Evolutionary conservation across 2,888 invertebrate genomes (phyloP).

Genomic region (Dryobota labecula): DNA sequence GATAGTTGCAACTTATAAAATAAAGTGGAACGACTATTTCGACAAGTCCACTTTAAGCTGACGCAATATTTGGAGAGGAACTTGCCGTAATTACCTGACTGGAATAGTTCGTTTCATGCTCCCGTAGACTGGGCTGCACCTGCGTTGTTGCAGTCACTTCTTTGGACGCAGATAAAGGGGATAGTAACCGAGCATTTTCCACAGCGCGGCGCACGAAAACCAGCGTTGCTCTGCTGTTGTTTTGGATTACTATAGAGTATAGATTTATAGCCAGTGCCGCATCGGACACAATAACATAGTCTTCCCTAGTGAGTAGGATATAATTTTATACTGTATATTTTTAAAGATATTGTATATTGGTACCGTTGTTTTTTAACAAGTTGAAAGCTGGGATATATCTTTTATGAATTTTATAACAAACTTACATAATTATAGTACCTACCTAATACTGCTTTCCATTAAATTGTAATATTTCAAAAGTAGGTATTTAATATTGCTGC

Average conservation of each 20-base stretch:
- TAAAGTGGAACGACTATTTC: constrained; percentile 26
- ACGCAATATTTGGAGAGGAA: constrained; percentile 62
- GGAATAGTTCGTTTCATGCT: constrained; percentile 69
- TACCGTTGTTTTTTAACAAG: background rate
- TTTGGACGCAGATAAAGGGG: constrained; percentile 55
- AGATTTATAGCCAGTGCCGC: constrained; percentile 34
- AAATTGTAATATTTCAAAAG: background rate
- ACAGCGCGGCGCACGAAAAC: constrained; percentile 42
- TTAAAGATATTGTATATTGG: background rate
- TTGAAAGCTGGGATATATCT: background rate
- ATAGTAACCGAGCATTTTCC: constrained; percentile 44
- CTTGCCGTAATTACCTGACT: constrained; percentile 67
- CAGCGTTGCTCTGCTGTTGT: constrained; percentile 29
- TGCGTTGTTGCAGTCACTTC: constrained; percentile 58
- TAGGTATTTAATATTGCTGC: background rate
- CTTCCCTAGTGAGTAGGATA: background rate
- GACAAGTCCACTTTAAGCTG: constrained; percentile 34
- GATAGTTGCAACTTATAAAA: constrained; percentile 9
- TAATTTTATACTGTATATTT: background rate
- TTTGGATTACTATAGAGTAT: constrained; percentile 29
- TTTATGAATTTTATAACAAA: background rate
- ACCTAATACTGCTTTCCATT: background rate
- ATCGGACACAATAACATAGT: constrained; percentile 14
- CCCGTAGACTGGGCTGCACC: constrained; percentile 65
- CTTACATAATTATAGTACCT: background rate